These are phyloP conservation scores for Heliconius ismenius DNA, from an alignment of 2,888 invertebrate genomes.

Conservation along the genomic window DNA sequence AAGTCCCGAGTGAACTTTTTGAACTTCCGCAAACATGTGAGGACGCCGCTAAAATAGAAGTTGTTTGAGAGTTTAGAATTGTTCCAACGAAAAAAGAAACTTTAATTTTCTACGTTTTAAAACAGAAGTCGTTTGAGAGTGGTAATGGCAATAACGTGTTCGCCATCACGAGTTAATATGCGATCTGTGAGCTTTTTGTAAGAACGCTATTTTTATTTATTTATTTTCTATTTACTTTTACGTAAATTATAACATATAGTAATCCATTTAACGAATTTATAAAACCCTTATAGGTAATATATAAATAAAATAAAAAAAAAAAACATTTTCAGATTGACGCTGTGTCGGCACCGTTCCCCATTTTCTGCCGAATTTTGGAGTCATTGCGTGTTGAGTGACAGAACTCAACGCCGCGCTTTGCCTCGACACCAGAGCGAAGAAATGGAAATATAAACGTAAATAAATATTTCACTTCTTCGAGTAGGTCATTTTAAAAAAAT, in stretches of 20 bases:
- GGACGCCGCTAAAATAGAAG: constrained; percentile 78
- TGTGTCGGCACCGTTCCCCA: no score
- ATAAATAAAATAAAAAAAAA: not conserved
- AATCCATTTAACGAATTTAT: no score
- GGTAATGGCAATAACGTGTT: constrained; percentile 76
- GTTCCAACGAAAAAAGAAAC: constrained; percentile 76
- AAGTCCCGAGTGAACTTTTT: constrained; percentile 70
- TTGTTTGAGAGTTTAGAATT: constrained; percentile 76
- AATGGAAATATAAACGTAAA: no score
- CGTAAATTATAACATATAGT: no score
- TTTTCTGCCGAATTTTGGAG: no score
- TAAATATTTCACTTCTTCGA: no score
- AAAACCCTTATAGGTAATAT: no score
- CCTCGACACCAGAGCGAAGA: no score
- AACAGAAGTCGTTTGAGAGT: constrained; percentile 68
- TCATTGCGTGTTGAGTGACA: no score
- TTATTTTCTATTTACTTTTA: not conserved
- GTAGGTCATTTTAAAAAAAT: not conserved
- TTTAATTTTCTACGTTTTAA: constrained; percentile 79
- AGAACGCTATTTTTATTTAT: not conserved
- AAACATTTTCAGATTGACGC: not conserved
- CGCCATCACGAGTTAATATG: constrained; percentile 46
- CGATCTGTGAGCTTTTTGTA: not conserved
- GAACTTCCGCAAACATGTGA: constrained; percentile 78
- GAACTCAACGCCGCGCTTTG: no score